Conservation (phyloP, 2,113 vertebrate genomes). For the Microtus pennsylvanicus region DNA sequence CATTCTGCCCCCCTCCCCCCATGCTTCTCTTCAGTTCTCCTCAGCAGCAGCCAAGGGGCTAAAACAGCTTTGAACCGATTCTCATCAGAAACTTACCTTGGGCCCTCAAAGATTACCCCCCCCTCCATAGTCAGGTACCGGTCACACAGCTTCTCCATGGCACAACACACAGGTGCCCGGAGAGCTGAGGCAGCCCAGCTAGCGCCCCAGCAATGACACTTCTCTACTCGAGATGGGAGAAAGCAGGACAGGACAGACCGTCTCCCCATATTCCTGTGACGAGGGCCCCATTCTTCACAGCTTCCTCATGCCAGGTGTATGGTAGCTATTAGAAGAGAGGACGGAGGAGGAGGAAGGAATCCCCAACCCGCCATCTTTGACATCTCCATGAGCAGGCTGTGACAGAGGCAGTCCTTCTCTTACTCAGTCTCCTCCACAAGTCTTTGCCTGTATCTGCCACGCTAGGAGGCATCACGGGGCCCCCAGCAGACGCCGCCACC, state of each 20-base stretch:
- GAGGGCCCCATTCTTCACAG: not conserved
- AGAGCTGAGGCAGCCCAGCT: not conserved
- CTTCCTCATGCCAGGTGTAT: too few species aligned
- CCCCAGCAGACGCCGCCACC: not conserved
- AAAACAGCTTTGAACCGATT: not conserved
- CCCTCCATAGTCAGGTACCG: not conserved
- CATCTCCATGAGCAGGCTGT: not conserved
- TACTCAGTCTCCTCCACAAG: not conserved
- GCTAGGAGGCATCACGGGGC: not conserved
- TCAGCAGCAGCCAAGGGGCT: rapidly evolving
- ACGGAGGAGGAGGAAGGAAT: too few species aligned
- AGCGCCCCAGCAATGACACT: not conserved
- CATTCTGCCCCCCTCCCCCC: too few species aligned
- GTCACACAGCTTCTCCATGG: not conserved
- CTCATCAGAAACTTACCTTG: not conserved
- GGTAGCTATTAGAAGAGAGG: not conserved
- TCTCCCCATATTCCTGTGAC: not conserved
- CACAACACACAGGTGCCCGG: not conserved
- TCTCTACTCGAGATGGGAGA: not conserved
- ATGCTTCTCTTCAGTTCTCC: not conserved
- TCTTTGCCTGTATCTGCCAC: not conserved
- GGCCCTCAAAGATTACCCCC: not conserved
- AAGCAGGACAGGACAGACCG: not conserved
- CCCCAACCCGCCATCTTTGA: not conserved
- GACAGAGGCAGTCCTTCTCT: too few species aligned